These are phyloP conservation scores for Mastomys coucha DNA, from an alignment of 2,113 vertebrate genomes.

Conservation along the genomic window DNA sequence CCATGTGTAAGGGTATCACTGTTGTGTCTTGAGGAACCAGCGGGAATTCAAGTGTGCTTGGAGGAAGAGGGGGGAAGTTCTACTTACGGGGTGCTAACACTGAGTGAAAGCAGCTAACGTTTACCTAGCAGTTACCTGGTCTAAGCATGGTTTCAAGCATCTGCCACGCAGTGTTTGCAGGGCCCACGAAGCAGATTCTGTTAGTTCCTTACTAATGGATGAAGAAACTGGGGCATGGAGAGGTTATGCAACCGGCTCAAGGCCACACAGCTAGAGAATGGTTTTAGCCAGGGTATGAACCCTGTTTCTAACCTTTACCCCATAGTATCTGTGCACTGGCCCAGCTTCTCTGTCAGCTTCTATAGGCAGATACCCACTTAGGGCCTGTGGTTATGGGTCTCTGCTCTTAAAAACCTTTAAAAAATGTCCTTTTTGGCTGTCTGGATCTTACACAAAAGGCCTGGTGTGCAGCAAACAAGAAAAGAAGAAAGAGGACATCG, in stretches of 20 bases:
- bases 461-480: background rate
- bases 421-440: background rate
- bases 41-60: conserved; percentile 57
- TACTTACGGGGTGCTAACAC: background rate
- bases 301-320: background rate
- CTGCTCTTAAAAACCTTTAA: background rate
- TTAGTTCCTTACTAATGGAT: background rate
- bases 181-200: background rate
- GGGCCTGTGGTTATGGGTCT: background rate
- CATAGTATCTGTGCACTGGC: background rate
- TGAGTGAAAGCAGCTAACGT: background rate
- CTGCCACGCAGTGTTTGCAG: background rate
- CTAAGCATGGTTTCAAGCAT: background rate
- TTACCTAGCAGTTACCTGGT: background rate
- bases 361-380: background rate
- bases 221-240: background rate
- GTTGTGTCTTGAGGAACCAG: conserved; percentile 32
- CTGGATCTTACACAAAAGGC: background rate
- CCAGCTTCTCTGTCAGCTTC: background rate
- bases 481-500: background rate
- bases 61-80: background rate
- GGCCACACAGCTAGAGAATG: background rate
- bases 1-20: background rate
- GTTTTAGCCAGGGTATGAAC: background rate
- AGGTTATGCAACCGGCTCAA: background rate